Percentiles rank a stretch among this genome's conserved stretches.
Conservation (phyloP, 2,113 vertebrate species). For the Scalopus aquaticus region DNA sequence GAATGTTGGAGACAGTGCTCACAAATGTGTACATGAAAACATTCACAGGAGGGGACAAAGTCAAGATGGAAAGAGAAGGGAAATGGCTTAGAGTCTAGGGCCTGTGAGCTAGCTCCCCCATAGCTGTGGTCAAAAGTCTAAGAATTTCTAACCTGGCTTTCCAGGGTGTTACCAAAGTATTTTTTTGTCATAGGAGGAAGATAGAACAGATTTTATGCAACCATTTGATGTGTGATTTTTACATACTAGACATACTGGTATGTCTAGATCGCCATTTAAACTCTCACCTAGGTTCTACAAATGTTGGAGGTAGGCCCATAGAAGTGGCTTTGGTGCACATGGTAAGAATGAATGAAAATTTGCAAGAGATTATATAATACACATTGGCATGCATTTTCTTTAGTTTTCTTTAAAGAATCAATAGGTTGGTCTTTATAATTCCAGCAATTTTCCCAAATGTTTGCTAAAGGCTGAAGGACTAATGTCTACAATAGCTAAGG, state of each 20-base stretch:
- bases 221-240: not conserved
- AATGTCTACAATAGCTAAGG: not conserved
- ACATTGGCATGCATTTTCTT: not conserved
- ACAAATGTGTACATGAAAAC: not conserved
- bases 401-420: conserved; percentile 20
- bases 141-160: not conserved
- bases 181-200: not conserved
- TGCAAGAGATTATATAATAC: conserved; percentile 8
- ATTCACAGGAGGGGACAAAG: conserved; percentile 5
- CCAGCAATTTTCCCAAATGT: not conserved
- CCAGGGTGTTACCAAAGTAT: not conserved
- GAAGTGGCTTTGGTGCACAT: not conserved
- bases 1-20: not conserved
- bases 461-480: not conserved
- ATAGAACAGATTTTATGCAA: not conserved
- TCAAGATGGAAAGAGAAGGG: not conserved
- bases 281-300: not conserved
- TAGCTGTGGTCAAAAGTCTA: not conserved
- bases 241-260: not conserved
- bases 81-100: not conserved
- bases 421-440: not conserved
- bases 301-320: not conserved
- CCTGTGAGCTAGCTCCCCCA: not conserved
- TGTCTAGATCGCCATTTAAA: not conserved
- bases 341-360: not conserved